These are phyloP conservation scores for Drosophila mimetica DNA, from an alignment of 2,888 invertebrate species.

Conservation along the genomic window DNA sequence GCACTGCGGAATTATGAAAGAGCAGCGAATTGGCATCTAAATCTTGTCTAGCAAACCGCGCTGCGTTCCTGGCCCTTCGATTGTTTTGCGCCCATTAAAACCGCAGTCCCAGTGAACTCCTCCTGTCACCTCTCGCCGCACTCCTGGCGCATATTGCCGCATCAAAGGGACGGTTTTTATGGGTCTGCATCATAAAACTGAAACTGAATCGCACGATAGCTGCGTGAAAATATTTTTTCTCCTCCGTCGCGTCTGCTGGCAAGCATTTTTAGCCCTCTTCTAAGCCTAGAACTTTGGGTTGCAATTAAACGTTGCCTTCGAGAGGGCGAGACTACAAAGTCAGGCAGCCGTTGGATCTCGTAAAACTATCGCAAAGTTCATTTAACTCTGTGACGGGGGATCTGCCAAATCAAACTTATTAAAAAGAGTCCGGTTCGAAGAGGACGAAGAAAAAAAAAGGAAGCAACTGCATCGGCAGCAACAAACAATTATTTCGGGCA, in stretches of 20 bases:
- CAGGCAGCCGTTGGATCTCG: constrained; percentile 49
- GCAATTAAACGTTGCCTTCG: constrained; percentile 61
- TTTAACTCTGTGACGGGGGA: constrained; percentile 50
- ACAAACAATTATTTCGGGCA: constrained; percentile 70
- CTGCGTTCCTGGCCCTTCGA: constrained; percentile 59
- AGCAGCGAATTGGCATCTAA: constrained; percentile 61
- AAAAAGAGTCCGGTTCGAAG: constrained; percentile 30
- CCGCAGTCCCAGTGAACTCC: constrained; percentile 33
- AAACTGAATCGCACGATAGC: constrained; percentile 57
- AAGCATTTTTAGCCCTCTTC: constrained; percentile 21
- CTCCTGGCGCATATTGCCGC: constrained; percentile 55
- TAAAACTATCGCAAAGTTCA: constrained; percentile 59
- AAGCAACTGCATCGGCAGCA: constrained; percentile 43
- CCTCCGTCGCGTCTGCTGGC: constrained; percentile 32
- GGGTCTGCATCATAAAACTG: constrained; percentile 71
- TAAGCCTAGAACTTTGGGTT: constrained; percentile 45
- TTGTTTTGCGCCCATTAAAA: constrained; percentile 72
- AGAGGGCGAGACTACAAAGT: constrained; percentile 62
- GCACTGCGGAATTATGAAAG: constrained; percentile 64
- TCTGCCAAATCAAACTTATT: constrained; percentile 64
- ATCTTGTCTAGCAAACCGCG: constrained; percentile 69
- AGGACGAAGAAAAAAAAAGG: constrained; percentile 15
- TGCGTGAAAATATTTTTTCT: constrained; percentile 57
- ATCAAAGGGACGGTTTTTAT: constrained; percentile 71
- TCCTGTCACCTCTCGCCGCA: constrained; percentile 47